Conservation (phyloP, 1,140 invertebrate species). For the Melitaea cinxia region DNA sequence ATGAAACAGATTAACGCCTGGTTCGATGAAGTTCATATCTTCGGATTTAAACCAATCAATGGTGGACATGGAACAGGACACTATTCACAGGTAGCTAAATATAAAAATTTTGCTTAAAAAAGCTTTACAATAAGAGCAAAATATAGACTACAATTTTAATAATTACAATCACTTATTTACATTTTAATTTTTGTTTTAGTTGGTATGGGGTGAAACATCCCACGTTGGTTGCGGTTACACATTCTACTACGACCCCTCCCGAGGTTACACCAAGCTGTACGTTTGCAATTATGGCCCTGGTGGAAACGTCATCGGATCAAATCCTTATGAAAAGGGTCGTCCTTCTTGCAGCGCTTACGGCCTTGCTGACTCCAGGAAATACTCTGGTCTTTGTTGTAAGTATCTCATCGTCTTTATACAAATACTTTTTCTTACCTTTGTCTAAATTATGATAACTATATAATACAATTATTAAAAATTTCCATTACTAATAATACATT, state of each 20-base stretch:
- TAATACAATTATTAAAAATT: neutral
- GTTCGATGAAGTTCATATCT: constrained; percentile 91
- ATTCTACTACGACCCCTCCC: constrained; percentile 86
- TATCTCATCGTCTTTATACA: constrained; percentile 40
- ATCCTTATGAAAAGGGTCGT: constrained; percentile 88
- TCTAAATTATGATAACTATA: neutral
- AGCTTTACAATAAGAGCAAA: neutral
- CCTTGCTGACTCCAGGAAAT: constrained; percentile 86
- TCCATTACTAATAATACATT: constrained; percentile 6
- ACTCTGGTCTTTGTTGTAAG: constrained; percentile 90
- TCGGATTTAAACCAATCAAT: constrained; percentile 84
- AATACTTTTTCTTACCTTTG: neutral
- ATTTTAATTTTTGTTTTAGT: constrained; percentile 74
- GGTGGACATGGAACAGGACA: constrained; percentile 88
- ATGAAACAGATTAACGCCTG: constrained; percentile 87
- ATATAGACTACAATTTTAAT: too few relatives aligned
- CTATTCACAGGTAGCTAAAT: constrained; percentile 88
- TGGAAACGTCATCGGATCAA: constrained; percentile 89
- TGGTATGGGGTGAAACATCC: constrained; percentile 91
- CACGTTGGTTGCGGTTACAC: constrained; percentile 91
- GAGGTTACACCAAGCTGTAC: constrained; percentile 90
- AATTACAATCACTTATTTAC: too few relatives aligned
- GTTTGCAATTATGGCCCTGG: constrained; percentile 94
- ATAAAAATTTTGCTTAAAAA: neutral
- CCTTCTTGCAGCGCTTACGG: constrained; percentile 87